Evolutionary conservation across 2,797 vertebrate genomes (phyloP).

Genomic region (Sparidentex hasta): DNA sequence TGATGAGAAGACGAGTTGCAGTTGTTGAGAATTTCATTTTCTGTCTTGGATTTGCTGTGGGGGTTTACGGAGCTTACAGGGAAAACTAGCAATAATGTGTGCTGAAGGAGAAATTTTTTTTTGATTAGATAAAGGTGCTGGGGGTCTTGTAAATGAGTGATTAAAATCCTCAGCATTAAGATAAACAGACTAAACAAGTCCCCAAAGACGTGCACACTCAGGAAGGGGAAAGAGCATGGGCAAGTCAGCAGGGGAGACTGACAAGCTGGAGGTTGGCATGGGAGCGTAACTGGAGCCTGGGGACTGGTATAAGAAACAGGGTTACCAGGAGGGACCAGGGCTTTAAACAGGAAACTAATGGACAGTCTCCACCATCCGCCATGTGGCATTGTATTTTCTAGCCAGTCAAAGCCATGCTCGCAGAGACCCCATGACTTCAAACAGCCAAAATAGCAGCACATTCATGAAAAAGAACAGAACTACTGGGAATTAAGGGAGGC

Average conservation of each 20-base stretch:
- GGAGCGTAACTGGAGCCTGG: conserved; percentile 71
- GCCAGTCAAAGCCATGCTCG: conserved; percentile 88
- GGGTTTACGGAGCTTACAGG: conserved; percentile 64
- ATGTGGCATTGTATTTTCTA: conserved; percentile 89
- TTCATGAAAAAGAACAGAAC: conserved; percentile 97
- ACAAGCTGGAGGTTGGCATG: conserved; percentile 66
- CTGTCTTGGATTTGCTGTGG: conserved; percentile 44
- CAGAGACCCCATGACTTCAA: conserved; percentile 91
- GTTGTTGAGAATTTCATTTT: conserved; percentile 62
- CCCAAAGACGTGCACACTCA: conserved; percentile 58
- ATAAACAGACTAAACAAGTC: conserved; percentile 78
- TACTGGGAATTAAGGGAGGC: conserved; percentile 93
- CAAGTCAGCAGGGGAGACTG: conserved; percentile 48
- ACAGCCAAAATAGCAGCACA: conserved; percentile 95
- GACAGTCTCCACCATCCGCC: conserved; percentile 77
- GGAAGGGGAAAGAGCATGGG: conserved; percentile 51
- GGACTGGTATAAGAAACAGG: conserved; percentile 67
- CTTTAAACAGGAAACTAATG: conserved; percentile 79
- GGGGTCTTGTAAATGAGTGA: conserved; percentile 78
- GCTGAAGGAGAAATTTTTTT: too few relatives aligned
- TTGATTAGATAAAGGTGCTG: conserved; percentile 64
- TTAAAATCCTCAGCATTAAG: conserved; percentile 78
- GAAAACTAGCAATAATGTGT: conserved; percentile 54
- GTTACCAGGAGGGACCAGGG: conserved; percentile 65
- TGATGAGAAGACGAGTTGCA: conserved; percentile 58